Conservation (phyloP, 2,113 vertebrate species). For the Verasper variegatus region DNA sequence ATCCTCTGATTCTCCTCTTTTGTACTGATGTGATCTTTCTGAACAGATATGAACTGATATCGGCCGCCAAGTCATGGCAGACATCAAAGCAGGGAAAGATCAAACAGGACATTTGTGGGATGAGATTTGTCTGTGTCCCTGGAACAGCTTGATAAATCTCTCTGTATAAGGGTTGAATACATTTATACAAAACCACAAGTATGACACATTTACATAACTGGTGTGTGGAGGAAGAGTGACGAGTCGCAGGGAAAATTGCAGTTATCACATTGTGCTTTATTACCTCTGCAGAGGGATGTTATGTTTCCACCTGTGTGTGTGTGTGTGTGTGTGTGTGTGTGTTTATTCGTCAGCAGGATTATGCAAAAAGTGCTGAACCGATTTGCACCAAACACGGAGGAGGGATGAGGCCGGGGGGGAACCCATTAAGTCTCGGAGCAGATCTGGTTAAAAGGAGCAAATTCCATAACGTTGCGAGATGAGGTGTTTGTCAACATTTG, state of each 20-base stretch:
- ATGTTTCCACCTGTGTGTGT: no score
- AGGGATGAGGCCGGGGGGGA: neutral
- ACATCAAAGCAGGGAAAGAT: slow-evolving; percentile 6
- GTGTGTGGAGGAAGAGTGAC: neutral
- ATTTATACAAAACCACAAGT: neutral
- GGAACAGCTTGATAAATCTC: slow-evolving; percentile 10
- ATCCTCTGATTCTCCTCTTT: neutral
- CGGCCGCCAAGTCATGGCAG: neutral
- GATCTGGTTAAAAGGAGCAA: neutral
- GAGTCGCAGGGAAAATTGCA: neutral
- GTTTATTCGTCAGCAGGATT: neutral
- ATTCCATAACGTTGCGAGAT: no score
- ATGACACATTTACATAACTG: neutral
- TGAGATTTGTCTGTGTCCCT: slow-evolving; percentile 3
- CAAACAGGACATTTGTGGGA: slow-evolving; percentile 7
- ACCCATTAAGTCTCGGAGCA: no score
- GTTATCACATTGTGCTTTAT: neutral
- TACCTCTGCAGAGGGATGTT: no score
- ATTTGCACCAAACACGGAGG: neutral
- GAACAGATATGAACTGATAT: neutral
- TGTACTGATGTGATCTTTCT: neutral
- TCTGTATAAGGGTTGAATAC: neutral
- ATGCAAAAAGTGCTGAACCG: neutral
- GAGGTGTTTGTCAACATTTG: neutral
- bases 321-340: neutral